Evolutionary conservation across 2,888 invertebrate genomes (phyloP), one percentile per base, ranked within the genome.

Genomic region (Dorcus parallelipipedus): DNA sequence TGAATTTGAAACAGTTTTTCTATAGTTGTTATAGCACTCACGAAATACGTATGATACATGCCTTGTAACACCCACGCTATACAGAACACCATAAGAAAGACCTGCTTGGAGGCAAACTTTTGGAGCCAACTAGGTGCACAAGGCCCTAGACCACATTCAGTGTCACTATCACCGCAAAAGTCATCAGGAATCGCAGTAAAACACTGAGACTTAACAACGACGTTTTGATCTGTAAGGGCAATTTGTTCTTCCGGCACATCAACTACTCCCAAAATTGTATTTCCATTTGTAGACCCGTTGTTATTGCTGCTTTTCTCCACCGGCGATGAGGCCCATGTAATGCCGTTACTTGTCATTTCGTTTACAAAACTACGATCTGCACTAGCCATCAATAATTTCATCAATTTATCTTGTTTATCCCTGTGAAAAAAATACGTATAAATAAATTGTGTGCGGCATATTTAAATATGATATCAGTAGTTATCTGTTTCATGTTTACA

Each of bases 21-120:
- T 65, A 95, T 90, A 38, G 95, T 95, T 57, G 95, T 95, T 72
- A 95, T 93, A 66, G 93, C 93, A 75, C 93, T 93, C 58, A 95
- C 95, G 77, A 95, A 94, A 78, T 95, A 95, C 43, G 95, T 95
- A 79, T 91, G 91, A 79, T 92, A 95, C 92, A 95, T 95, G 61
- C 95, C 95, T 79, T 89, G 89, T 58, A 89, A 80, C 41, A 93
- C 91, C 89, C 93, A 93, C 53, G 93, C 91, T 69, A 92, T 84
- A 71, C 93, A 87, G 78, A 95, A 95, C 50, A 92, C 90, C 72
- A 91, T 86, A 81, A 95, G 86, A 79, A 95, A 95, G 61, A 90
- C 87, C 73, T 93, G 89, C 67, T 94, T 94, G 59, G 93, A 93
- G 59, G 93, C 91, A 72, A 94, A 89, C 49, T 82, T 83, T 69